These are phyloP conservation scores for Lypha dubia DNA, from an alignment of 2,888 invertebrate genomes.

Conservation along the genomic window DNA sequence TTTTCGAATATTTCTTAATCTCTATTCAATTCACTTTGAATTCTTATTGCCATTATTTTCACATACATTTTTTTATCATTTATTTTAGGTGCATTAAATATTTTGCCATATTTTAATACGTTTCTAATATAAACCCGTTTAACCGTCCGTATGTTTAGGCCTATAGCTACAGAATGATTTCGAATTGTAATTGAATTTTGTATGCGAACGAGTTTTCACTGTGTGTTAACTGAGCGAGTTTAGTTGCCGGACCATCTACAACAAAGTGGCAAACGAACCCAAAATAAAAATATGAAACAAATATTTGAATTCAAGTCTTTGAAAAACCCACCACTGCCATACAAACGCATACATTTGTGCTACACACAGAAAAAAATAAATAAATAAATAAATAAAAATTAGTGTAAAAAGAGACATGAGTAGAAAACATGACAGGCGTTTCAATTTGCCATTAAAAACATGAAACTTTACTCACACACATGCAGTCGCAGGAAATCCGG, in stretches of 20 bases:
- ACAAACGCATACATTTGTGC: not conserved
- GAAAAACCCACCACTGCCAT: conserved; percentile 53
- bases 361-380: conserved; percentile 10
- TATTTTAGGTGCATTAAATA: not conserved
- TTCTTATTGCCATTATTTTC: not conserved
- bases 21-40: conserved; percentile 15
- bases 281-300: conserved; percentile 41
- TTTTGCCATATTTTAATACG: conserved; percentile 10
- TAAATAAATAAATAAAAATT: too few relatives aligned
- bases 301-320: conserved; percentile 42
- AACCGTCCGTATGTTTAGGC: conserved; percentile 82
- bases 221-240: conserved; percentile 46
- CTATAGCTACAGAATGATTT: conserved; percentile 82
- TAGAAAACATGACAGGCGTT: conserved; percentile 63
- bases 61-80: not conserved
- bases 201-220: conserved; percentile 46
- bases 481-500: conserved; percentile 55
- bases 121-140: conserved; percentile 63
- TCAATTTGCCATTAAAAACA: conserved; percentile 61
- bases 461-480: conserved; percentile 54
- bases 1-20: conserved; percentile 5
- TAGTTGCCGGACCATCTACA: conserved; percentile 41
- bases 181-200: conserved; percentile 76
- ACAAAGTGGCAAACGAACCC: conserved; percentile 51
- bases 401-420: conserved; percentile 18